A percentile compares a stretch with the other conserved stretches of the same genome.
Evolutionary conservation across 2,888 invertebrate genomes (phyloP).

Genomic region (Gandaritis pyraliata): DNA sequence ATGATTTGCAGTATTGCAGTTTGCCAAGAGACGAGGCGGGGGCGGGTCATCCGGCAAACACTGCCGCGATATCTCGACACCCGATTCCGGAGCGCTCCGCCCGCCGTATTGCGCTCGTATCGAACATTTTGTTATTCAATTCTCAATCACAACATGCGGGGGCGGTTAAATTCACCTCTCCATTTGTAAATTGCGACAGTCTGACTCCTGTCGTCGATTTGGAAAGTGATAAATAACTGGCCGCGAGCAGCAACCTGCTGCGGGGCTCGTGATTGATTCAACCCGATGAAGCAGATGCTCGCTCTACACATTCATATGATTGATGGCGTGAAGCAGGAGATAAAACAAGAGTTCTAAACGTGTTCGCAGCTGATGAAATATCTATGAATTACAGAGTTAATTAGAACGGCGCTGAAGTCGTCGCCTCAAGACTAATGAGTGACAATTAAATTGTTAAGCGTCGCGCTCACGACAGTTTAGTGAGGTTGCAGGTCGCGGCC

Average conservation of each 20-base stretch:
- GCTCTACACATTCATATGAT: conserved; percentile 61
- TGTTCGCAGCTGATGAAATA: conserved; percentile 64
- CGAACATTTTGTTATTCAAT: conserved; percentile 52
- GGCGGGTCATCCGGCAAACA: conserved; percentile 74
- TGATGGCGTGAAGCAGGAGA: conserved; percentile 56
- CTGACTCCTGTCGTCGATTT: conserved; percentile 61
- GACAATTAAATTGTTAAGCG: conserved; percentile 81
- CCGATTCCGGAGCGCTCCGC: conserved; percentile 55
- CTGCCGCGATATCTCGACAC: conserved; percentile 67
- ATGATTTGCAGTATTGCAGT: conserved; percentile 81
- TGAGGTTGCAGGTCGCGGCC: conserved; percentile 75
- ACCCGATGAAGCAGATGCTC: conserved; percentile 63
- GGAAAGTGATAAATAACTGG: conserved; percentile 70
- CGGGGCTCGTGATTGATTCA: conserved; percentile 72
- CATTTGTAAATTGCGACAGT: conserved; percentile 66
- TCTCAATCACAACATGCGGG: conserved; percentile 52
- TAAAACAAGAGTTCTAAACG: conserved; percentile 45
- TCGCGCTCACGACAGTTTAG: conserved; percentile 75
- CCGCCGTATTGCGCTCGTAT: conserved; percentile 53
- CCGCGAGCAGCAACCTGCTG: conserved; percentile 56
- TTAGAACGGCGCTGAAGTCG: conserved; percentile 68
- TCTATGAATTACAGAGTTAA: conserved; percentile 71
- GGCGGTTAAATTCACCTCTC: conserved; percentile 49
- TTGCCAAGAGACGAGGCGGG: conserved; percentile 79
- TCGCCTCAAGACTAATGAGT: conserved; percentile 76